These are phyloP conservation scores for Chloroceryle inda DNA, from an alignment of 2,797 vertebrate species.

Conservation along the genomic window DNA sequence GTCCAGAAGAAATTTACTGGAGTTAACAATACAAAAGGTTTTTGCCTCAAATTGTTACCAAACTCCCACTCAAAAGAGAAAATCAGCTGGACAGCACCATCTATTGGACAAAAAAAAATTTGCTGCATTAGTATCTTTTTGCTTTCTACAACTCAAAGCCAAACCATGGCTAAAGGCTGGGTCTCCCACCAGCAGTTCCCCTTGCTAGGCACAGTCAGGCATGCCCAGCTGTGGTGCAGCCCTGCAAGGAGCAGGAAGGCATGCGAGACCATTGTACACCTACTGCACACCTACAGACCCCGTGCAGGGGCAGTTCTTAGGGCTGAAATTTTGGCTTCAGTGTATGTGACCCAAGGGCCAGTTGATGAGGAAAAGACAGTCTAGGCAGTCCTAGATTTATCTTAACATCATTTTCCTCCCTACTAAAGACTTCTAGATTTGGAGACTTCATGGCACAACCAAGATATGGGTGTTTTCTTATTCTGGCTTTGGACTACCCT, in stretches of 20 bases:
- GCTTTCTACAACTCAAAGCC: accelerated
- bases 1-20: not conserved
- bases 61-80: not conserved
- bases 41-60: not conserved
- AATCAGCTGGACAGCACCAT: constrained; percentile 55
- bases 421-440: not conserved
- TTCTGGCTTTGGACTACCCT: not conserved
- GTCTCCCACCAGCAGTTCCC: accelerated
- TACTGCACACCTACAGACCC: accelerated
- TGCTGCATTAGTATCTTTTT: accelerated
- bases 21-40: not conserved
- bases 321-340: not conserved
- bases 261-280: accelerated
- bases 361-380: not conserved
- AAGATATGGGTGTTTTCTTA: not conserved
- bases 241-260: not conserved
- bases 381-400: not conserved
- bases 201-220: accelerated
- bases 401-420: not conserved
- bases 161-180: accelerated
- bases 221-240: not conserved
- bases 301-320: accelerated
- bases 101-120: not conserved
- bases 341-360: accelerated
- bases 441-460: not conserved